Evolutionary conservation across 2,797 vertebrate species (phyloP).

Genomic region (Hemitrygon akajei): DNA sequence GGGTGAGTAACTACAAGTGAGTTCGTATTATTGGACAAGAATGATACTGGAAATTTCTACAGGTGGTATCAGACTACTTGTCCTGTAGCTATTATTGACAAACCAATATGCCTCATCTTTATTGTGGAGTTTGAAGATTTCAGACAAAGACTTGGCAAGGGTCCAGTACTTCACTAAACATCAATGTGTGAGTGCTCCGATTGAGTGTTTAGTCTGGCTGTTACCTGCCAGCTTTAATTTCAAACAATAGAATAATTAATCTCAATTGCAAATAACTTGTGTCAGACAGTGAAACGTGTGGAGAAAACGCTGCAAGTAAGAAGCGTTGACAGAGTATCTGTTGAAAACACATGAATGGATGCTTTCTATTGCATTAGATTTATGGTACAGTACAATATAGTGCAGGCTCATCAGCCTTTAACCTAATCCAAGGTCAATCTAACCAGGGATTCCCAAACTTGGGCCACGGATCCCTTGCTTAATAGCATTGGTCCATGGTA

Average conservation of each 20-base stretch:
- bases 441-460: too few relatives aligned
- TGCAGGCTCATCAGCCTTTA: too few relatives aligned
- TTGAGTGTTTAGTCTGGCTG: constrained; percentile 13
- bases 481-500: too few relatives aligned
- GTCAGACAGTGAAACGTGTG: not conserved
- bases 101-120: not conserved
- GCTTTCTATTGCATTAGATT: not conserved
- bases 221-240: not conserved
- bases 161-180: not conserved
- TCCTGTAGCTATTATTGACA: not conserved
- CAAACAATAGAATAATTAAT: constrained; percentile 1
- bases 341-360: not conserved
- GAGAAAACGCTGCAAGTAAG: not conserved
- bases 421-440: too few relatives aligned
- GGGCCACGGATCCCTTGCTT: too few relatives aligned
- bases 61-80: not conserved
- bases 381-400: too few relatives aligned
- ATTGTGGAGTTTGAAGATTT: not conserved
- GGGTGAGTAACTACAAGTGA: not conserved
- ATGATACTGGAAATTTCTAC: not conserved
- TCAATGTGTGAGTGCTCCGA: not conserved
- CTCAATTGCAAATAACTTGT: not conserved
- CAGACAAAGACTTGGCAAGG: not conserved
- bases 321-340: not conserved
- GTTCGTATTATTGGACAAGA: not conserved